These are phyloP conservation scores for Protobothrops mucrosquamatus DNA, from an alignment of 2,113 vertebrate genomes.

Conservation along the genomic window DNA sequence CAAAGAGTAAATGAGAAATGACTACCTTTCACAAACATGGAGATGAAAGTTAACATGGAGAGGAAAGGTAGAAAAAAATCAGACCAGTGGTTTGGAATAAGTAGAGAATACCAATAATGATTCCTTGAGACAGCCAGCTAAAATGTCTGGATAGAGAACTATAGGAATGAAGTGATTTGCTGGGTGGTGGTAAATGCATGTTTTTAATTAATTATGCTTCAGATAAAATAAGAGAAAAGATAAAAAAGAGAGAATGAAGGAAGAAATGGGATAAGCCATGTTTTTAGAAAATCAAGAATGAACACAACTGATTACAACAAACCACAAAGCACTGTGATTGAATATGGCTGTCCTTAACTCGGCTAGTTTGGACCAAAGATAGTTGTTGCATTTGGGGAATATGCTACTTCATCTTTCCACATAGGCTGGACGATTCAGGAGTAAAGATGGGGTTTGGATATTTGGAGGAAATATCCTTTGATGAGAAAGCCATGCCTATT, in stretches of 20 bases:
- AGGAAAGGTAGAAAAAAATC: background rate
- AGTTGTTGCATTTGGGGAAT: background rate
- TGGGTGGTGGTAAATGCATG: background rate
- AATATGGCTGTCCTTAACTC: background rate
- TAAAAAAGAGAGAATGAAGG: background rate
- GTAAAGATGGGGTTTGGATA: background rate
- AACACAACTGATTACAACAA: background rate
- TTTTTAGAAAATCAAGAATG: background rate
- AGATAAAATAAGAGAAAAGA: background rate
- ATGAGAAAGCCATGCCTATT: background rate
- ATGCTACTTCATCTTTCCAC: background rate
- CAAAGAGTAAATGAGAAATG: background rate
- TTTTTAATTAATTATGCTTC: background rate
- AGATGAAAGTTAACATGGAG: background rate
- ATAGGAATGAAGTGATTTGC: background rate
- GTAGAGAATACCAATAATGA: background rate
- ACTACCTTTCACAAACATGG: background rate
- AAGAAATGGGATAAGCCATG: background rate
- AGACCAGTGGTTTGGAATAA: background rate
- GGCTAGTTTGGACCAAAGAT: background rate
- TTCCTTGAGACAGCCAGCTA: background rate
- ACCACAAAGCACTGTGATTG: background rate
- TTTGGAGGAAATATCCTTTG: background rate
- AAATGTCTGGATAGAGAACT: background rate
- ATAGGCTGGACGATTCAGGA: background rate